phyloP scores from a whole-genome alignment of 2,797 vertebrate genomes.

The Anguilla megastoma region DNA sequence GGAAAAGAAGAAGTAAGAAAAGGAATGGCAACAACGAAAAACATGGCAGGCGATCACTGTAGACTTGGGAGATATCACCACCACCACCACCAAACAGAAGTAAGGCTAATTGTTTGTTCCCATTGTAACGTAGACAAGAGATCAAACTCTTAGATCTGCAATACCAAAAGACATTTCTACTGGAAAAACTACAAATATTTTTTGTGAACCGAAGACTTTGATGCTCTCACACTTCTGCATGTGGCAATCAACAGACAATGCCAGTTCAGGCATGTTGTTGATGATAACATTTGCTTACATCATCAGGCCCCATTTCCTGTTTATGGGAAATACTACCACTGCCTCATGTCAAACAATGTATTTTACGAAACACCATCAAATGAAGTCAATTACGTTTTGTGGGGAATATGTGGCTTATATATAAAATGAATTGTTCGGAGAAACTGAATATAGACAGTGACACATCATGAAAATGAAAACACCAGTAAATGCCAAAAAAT shows the following conservation, averaged over 20 bases:
- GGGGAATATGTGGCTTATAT: neutral
- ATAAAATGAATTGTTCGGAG: neutral
- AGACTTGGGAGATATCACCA: neutral
- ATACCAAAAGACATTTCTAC: neutral
- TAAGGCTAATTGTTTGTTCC: neutral
- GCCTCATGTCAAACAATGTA: neutral
- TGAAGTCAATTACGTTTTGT: neutral
- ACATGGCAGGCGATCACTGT: neutral
- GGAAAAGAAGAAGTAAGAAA: too few species aligned
- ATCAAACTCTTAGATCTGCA: neutral
- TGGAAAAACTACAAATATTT: neutral
- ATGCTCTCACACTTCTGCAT: neutral
- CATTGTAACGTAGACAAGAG: neutral
- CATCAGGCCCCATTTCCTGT: neutral
- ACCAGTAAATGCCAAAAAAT: neutral
- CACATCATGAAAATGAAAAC: neutral
- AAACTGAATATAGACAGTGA: neutral
- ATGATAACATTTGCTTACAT: neutral
- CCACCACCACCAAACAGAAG: neutral
- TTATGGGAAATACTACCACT: neutral
- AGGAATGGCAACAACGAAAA: neutral
- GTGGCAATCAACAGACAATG: neutral
- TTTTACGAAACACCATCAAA: neutral
- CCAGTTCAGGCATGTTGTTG: neutral
- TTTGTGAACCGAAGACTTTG: neutral